Base-by-base conservation (phyloP, 2,113 vertebrate species). In the Burhinus bistriatus region DNA sequence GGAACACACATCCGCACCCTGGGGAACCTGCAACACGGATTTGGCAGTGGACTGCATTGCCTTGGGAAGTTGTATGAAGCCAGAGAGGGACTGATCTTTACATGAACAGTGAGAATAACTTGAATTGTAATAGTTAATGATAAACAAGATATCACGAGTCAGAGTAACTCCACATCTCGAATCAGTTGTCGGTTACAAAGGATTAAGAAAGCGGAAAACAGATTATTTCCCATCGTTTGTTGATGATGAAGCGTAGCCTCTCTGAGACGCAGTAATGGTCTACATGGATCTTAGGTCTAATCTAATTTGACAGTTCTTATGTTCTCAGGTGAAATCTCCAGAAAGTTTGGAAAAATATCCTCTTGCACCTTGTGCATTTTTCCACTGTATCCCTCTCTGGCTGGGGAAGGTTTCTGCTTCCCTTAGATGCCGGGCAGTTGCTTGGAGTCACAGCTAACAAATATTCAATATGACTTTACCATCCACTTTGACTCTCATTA, bases 11-110 rank as follows among this genome's bases (percentile, higher is more conserved):
- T 49, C 32, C 3, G 3, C 9, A 5, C 4, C 25, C 62, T 9
- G 32, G n/a, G 70, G 45, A 75, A 11, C 2, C 0, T 0, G 1
- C 14, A 42, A 6, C 55, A 11, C 0, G 15, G 44, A 30, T 0
- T 26, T 57, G 40, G 54, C 19, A 29, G 3, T 3, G 44, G 38
- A 18, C 10, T 2, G 2, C 30, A 11, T 7, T 4, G 13, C 44
- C 42, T 40, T 12, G 55, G 73, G 64, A 69, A 40, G 40, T 0
- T 13, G 45, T 4, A 5, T 4, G 61, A 52, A 75, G 44, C 30
- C 54, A 66, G 44, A n/a, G 61, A 32, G 44, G 26, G 26, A 13
- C 15, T 5, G 20, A 59, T 17, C 71, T 64, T 29, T 4, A 9
- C 9, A 4, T 1, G 9, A 55, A 29, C 44, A 61, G 9, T 9